phyloP scores from a whole-genome alignment of 1,140 invertebrate species.

The Anoplolepis gracilipes region DNA sequence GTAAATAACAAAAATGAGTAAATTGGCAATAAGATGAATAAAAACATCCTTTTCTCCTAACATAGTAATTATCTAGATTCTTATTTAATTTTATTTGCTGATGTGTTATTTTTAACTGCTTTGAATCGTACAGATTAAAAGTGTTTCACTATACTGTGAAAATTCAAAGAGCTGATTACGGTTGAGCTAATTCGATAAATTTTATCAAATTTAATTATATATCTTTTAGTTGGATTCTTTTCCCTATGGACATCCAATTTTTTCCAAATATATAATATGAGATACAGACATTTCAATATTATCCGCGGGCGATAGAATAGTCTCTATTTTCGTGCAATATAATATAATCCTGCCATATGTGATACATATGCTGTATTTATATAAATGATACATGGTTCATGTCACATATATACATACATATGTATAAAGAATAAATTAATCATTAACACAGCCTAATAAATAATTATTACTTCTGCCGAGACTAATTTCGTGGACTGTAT shows the following conservation, averaged over 20 bases:
- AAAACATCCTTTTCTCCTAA: conserved; percentile 9
- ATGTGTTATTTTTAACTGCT: not conserved
- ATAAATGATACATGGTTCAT: not conserved
- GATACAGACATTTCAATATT: conserved; percentile 26
- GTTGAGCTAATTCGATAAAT: conserved; percentile 9
- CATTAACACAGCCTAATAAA: conserved; percentile 1
- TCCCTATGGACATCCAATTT: not conserved
- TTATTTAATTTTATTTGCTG: conserved; percentile 10
- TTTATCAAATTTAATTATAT: not conserved
- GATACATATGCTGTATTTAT: not conserved
- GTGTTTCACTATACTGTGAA: not conserved
- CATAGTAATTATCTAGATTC: conserved; percentile 3
- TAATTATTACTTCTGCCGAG: conserved; percentile 34
- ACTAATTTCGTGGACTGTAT: not conserved
- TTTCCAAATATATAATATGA: not conserved
- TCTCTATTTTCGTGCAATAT: conserved; percentile 6
- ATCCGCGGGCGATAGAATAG: conserved; percentile 2
- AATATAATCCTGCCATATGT: conserved; percentile 1
- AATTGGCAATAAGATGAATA: conserved; percentile 18
- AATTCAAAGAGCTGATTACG: not conserved
- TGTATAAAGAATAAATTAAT: conserved; percentile 1
- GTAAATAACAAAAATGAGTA: conserved; percentile 38
- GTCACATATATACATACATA: not conserved
- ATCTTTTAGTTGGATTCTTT: not conserved
- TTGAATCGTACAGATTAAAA: not conserved